Conservation (phyloP, 2,888 invertebrate genomes). For the Clusia tigrina region DNA sequence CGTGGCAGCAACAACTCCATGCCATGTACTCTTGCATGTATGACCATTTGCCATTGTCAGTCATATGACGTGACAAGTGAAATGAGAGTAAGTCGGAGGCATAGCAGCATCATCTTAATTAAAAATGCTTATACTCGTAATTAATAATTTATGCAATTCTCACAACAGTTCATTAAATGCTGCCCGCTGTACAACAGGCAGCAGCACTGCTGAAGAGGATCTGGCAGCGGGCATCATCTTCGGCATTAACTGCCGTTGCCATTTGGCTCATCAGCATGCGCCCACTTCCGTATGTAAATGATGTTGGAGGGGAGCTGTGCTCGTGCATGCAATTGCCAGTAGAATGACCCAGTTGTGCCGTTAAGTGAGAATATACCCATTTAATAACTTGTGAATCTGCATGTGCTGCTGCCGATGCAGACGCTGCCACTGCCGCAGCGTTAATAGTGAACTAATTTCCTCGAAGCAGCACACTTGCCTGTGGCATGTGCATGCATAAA, state of each 20-base stretch:
- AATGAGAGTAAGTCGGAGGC: neutral
- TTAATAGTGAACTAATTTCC: no score
- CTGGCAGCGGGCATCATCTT: neutral
- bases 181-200: neutral
- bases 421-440: no score
- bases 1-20: slow-evolving; percentile 28
- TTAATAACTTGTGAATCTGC: no score
- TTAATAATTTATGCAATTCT: slow-evolving; percentile 1
- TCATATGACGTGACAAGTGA: neutral
- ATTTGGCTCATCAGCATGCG: no score
- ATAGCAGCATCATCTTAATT: neutral
- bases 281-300: no score
- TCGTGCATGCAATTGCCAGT: no score
- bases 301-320: no score
- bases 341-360: no score
- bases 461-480: no score
- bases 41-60: neutral
- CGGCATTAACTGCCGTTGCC: neutral
- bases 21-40: neutral
- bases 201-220: neutral
- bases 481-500: no score
- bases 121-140: neutral
- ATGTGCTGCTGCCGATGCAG: no score
- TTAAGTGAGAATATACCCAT: no score
- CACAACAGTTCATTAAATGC: neutral